Conservation (phyloP, 2,797 vertebrate genomes). For the Falco peregrinus region DNA sequence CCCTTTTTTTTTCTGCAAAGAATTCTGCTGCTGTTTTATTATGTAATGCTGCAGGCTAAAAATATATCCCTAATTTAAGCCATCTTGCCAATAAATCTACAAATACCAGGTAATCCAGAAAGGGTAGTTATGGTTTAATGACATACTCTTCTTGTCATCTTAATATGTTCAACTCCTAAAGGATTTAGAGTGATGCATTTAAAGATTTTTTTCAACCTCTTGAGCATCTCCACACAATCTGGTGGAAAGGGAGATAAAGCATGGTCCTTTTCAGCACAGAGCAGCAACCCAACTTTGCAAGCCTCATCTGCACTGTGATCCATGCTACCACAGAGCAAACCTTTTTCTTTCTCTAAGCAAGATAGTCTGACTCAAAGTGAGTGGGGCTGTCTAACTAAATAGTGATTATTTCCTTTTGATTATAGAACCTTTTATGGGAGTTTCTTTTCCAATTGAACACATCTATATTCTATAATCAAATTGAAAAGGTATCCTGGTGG, state of each 20-base stretch:
- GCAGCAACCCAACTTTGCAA: not conserved
- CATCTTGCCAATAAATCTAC: constrained; percentile 55
- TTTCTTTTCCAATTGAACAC: not conserved
- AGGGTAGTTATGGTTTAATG: constrained; percentile 43
- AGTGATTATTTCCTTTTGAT: constrained; percentile 54
- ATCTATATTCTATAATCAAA: constrained; percentile 11
- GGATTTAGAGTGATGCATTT: constrained; percentile 25
- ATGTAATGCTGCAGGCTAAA: constrained; percentile 54
- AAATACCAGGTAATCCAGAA: constrained; percentile 62
- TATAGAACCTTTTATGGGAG: constrained; percentile 21
- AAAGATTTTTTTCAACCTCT: constrained; percentile 7
- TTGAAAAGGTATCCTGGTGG: not conserved
- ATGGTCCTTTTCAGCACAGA: not conserved
- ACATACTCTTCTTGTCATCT: constrained; percentile 60
- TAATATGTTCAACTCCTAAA: constrained; percentile 44
- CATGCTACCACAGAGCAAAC: not conserved
- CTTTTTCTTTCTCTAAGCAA: constrained; percentile 5
- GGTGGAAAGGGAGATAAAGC: not conserved
- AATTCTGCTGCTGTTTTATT: constrained; percentile 63
- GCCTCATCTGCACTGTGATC: not conserved
- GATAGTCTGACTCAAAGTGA: constrained; percentile 47
- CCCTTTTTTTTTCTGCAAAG: constrained; percentile 12
- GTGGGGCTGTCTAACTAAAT: constrained; percentile 10
- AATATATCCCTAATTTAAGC: constrained; percentile 60
- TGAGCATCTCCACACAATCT: not conserved